Evolutionary conservation across 2,797 vertebrate genomes (phyloP), one percentile per base, ranked within the genome.

Genomic region (Parauchenoglanis ngamensis): DNA sequence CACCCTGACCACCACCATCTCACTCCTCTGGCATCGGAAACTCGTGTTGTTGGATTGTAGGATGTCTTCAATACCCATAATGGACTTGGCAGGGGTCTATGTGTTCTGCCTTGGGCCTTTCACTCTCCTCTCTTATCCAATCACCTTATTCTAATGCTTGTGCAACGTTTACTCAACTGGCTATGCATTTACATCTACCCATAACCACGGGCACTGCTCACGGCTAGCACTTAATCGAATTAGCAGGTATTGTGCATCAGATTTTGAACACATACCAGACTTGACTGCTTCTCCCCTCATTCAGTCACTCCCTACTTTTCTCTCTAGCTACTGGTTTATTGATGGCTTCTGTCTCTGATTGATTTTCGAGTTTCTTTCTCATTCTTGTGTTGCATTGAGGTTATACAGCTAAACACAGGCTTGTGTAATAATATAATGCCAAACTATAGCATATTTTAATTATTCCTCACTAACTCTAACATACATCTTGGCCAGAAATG

Each of bases 91-190:
- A 95, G 88, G 89, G 92, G 87, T 87, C 25, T 31, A 90, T 90
- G 91, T 90, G 92, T 92, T 92, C 85, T 87, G 89, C 91, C 92
- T 85, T 5, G 23, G 91, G 92, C 93, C 92, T 90, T 91, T 89
- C 86, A 87, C 93, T 92, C 87, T 92, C 93, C 93, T 93, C 92
- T 90, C 92, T 95, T 94, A 94, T 95, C 91, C 94, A 94, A 95
- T 96, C 94, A 94, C 94, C 95, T 95, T 95, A 95, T 95, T 95
- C 94, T 94, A 94, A 95, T 94, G 94, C 94, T 93, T 91, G 93
- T 93, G 93, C 93, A 92, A 93, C 94, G 93, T 96, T 95, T 95
- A 95, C 94, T 95, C 93, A 94, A 96, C 92, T 92, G 86, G 94
- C 89, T 87, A 89, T 92, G 91, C 94, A 95, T 96, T 96, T 96